Conservation (phyloP, 2,888 invertebrate genomes). For the Eupithecia tripunctaria region DNA sequence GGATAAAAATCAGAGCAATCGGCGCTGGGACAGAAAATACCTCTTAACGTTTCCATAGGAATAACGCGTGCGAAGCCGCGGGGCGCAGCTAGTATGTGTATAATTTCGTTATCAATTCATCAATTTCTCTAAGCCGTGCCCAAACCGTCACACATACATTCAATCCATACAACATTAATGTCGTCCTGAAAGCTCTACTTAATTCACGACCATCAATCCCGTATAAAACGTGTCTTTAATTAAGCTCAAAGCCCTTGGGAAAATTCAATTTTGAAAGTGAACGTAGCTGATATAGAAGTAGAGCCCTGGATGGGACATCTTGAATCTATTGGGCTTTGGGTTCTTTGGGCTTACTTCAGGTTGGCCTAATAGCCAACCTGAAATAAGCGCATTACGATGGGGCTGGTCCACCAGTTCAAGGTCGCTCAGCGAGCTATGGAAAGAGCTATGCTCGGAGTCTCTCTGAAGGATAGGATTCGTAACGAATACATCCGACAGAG, state of each 20-base stretch:
- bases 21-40: no score
- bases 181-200: constrained; percentile 1
- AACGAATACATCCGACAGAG: no score
- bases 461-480: no score
- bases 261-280: constrained; percentile 45
- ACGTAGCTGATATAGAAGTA: neutral
- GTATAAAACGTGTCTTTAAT: constrained; percentile 40
- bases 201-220: constrained; percentile 36
- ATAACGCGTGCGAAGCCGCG: no score
- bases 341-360: neutral
- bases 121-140: neutral
- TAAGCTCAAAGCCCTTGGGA: constrained; percentile 36
- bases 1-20: no score
- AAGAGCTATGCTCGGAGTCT: no score
- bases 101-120: neutral
- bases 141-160: neutral
- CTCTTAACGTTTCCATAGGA: no score
- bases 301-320: constrained; percentile 26
- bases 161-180: constrained; percentile 2
- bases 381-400: no score
- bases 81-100: no score
- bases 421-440: no score
- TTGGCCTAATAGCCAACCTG: no score
- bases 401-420: no score
- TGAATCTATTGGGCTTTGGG: neutral